Percentiles rank a stretch among this genome's conserved stretches.
Conservation (phyloP, 2,113 vertebrate species). For the Cacatua alba region DNA sequence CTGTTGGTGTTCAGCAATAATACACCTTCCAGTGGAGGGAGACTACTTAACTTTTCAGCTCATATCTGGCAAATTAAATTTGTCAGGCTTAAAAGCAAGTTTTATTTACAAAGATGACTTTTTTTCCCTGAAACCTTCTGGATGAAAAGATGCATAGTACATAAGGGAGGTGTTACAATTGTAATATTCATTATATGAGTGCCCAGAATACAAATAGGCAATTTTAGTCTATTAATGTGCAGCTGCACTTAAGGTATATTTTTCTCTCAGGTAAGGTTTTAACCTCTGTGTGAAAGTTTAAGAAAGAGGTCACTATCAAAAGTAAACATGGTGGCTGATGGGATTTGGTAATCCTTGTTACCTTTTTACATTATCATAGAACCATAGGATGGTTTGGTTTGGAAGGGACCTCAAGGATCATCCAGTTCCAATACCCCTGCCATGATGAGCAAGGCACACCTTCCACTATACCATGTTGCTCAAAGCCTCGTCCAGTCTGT, state of each 20-base stretch:
- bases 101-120: neutral
- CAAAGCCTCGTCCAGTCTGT: neutral
- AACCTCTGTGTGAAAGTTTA: neutral
- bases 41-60: neutral
- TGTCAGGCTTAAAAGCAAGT: neutral
- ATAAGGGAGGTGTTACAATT: neutral
- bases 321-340: neutral
- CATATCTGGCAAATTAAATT: neutral
- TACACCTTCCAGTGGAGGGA: neutral
- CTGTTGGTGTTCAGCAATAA: rapidly evolving
- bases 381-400: neutral
- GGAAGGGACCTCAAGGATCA: neutral
- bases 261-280: neutral
- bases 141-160: neutral
- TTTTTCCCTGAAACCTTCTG: neutral
- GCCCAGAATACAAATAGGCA: neutral
- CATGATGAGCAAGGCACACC: neutral
- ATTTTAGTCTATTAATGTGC: neutral
- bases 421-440: neutral
- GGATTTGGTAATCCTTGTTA: neutral
- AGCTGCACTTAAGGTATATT: neutral
- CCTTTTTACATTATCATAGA: neutral
- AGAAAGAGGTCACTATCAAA: neutral
- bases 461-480: neutral
- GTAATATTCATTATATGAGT: neutral